These are phyloP conservation scores for Sarcophaga variegata DNA, from an alignment of 2,888 invertebrate species.

Conservation along the genomic window DNA sequence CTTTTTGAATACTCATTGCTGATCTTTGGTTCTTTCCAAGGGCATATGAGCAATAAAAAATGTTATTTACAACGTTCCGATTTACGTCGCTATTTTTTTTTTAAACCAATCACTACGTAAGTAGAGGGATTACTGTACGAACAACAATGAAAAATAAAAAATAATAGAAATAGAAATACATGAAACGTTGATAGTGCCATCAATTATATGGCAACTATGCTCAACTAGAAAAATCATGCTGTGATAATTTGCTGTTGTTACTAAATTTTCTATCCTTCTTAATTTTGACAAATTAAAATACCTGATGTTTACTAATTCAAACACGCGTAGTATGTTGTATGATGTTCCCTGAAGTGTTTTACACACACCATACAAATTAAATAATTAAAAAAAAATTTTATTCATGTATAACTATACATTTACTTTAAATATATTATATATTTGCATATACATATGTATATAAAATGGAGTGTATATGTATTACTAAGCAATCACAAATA, in stretches of 20 bases:
- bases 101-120: no score
- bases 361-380: no score
- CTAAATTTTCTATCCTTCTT: conserved; percentile 54
- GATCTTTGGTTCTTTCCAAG: no score
- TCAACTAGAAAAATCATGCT: conserved; percentile 52
- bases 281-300: conserved; percentile 31
- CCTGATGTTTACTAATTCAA: not conserved
- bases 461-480: not conserved
- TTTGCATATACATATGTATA: no score
- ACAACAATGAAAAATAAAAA: not conserved
- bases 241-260: no score
- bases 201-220: conserved; percentile 54
- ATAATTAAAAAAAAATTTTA: not conserved
- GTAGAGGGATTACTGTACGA: no score
- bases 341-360: not conserved
- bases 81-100: no score
- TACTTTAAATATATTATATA: no score
- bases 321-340: not conserved
- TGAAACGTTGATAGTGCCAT: conserved; percentile 35
- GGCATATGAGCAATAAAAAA: no score
- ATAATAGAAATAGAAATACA: conserved; percentile 8
- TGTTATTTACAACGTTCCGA: no score
- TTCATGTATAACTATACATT: not conserved
- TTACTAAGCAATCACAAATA: conserved; percentile 3
- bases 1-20: no score